Evolutionary conservation across 2,113 vertebrate species (phyloP).

Genomic region (Xyrauchen texanus): DNA sequence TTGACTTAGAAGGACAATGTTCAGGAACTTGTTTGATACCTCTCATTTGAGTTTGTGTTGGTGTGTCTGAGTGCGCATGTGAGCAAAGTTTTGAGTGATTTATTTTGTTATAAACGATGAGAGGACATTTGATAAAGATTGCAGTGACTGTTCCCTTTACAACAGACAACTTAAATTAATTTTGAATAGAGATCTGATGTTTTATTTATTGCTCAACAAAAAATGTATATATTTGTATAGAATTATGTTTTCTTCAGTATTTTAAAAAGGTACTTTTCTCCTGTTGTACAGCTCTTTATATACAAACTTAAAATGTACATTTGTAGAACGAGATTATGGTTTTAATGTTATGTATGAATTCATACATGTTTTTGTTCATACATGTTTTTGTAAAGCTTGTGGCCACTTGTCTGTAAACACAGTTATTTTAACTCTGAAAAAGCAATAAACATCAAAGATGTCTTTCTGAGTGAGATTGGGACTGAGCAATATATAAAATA

Average conservation of each 20-base stretch:
- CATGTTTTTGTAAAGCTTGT: conserved; percentile 69
- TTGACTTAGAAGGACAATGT: background rate
- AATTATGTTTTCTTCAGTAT: conserved; percentile 50
- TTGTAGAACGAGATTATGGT: conserved; percentile 48
- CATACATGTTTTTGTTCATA: too few species aligned
- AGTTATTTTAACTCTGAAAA: conserved; percentile 50
- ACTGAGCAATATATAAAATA: background rate
- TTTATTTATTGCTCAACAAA: conserved; percentile 63
- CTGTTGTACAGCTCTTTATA: conserved; percentile 58
- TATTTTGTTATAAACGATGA: conserved; percentile 45
- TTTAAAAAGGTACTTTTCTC: conserved; percentile 59
- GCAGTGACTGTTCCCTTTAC: conserved; percentile 35
- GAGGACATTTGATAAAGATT: conserved; percentile 38
- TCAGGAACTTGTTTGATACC: conserved; percentile 7
- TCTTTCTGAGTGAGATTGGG: background rate
- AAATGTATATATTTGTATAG: conserved; percentile 59
- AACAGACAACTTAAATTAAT: conserved; percentile 22
- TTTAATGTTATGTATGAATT: conserved; percentile 48
- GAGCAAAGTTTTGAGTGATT: conserved; percentile 28
- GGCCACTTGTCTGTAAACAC: conserved; percentile 49
- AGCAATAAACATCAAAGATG: conserved; percentile 56
- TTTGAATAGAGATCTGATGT: conserved; percentile 51
- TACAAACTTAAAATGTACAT: conserved; percentile 50
- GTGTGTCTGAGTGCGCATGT: conserved; percentile 1
- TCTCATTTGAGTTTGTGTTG: background rate